A percentile compares a stretch with the other conserved stretches of the same genome.
phyloP scores from a whole-genome alignment of 1,140 invertebrate genomes.

The Lordiphosa collinella region DNA sequence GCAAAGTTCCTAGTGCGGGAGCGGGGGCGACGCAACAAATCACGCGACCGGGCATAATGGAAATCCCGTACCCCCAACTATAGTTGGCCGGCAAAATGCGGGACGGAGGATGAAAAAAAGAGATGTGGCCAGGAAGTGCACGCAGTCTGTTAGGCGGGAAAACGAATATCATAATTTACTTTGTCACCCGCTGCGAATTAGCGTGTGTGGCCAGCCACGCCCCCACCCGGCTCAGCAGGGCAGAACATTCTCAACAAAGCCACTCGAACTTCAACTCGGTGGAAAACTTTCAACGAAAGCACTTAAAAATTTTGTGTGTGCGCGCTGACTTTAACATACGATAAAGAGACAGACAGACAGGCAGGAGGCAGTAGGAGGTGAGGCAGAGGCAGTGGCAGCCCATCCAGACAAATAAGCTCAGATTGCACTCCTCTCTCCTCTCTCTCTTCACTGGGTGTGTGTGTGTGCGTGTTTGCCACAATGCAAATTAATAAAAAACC shows the following conservation, averaged over 20 bases:
- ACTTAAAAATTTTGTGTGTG: constrained; percentile 61
- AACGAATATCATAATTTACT: constrained; percentile 77
- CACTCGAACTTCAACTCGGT: constrained; percentile 47
- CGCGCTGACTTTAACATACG: constrained; percentile 66
- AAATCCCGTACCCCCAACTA: constrained; percentile 35
- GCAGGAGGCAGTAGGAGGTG: neutral
- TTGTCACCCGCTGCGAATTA: constrained; percentile 77
- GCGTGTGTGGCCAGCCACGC: constrained; percentile 43
- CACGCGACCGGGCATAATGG: constrained; percentile 64
- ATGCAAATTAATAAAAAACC: constrained; percentile 75
- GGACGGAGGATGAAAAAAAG: constrained; percentile 11
- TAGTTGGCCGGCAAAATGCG: constrained; percentile 18
- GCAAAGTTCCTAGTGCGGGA: constrained; percentile 59
- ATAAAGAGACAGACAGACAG: constrained; percentile 39
- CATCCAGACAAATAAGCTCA: constrained; percentile 71
- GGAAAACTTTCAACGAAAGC: constrained; percentile 60
- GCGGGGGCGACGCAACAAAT: constrained; percentile 67
- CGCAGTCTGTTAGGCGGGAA: constrained; percentile 71
- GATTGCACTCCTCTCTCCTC: constrained; percentile 49
- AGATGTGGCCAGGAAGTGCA: constrained; percentile 57
- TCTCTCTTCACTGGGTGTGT: constrained; percentile 11
- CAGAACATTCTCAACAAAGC: constrained; percentile 72
- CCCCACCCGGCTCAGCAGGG: constrained; percentile 44
- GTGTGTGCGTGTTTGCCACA: constrained; percentile 39
- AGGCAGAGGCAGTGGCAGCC: constrained; percentile 12